Conservation (phyloP, 1,140 invertebrate genomes). For the Rhopalosiphum maidis region DNA sequence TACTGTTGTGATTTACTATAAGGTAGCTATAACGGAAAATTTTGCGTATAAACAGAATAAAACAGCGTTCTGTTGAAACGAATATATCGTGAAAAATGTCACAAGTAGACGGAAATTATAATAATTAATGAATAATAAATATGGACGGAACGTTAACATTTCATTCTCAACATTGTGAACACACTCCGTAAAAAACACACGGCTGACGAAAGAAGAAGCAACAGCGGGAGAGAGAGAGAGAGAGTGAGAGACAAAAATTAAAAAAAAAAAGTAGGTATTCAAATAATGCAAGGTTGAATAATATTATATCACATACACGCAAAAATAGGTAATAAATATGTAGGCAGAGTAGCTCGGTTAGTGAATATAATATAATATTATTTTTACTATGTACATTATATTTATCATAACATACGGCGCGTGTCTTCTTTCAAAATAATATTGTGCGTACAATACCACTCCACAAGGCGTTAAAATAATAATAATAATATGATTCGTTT, state of each 20-base stretch:
- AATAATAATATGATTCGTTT: slow-evolving; percentile 5
- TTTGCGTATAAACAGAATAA: not conserved
- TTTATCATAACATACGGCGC: not conserved
- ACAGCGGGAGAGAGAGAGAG: not conserved
- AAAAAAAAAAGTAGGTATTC: not conserved
- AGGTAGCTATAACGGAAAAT: not conserved
- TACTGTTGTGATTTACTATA: not conserved
- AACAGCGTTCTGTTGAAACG: not conserved
- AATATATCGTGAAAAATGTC: not conserved
- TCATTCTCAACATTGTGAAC: not conserved
- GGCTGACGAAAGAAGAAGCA: too few relatives aligned
- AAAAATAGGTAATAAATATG: not conserved
- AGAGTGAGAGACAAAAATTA: not conserved
- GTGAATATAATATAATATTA: not conserved
- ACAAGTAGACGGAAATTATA: not conserved
- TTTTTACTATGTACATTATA: not conserved
- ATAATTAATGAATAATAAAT: not conserved
- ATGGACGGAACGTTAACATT: not conserved
- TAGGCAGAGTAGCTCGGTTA: not conserved
- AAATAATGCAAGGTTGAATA: slow-evolving; percentile 8
- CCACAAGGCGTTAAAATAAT: not conserved
- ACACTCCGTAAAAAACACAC: too few relatives aligned
- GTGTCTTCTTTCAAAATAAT: not conserved
- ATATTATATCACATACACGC: not conserved
- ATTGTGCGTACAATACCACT: not conserved